phyloP scores from a whole-genome alignment of 2,113 vertebrate species.

The Mohoua ochrocephala region DNA sequence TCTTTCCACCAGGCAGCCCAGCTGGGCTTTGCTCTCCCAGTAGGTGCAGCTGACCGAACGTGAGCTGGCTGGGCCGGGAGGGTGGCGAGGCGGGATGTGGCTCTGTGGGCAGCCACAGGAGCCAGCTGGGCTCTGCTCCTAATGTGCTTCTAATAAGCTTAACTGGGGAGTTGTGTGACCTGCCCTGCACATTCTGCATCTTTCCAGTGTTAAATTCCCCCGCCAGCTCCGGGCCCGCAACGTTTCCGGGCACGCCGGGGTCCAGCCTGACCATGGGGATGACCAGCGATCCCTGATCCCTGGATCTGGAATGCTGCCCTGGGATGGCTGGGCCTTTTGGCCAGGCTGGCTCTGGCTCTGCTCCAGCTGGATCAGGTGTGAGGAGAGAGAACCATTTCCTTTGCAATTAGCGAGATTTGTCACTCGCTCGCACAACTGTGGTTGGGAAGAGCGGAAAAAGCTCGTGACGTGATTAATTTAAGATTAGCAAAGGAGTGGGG shows the following conservation, averaged over 20 bases:
- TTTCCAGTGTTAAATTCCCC: neutral
- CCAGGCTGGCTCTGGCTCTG: neutral
- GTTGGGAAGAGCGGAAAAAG: neutral
- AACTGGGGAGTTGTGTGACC: neutral
- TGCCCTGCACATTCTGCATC: neutral
- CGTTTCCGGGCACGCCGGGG: accelerated
- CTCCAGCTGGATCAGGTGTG: neutral
- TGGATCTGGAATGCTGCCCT: neutral
- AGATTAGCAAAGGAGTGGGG: conserved; percentile 18
- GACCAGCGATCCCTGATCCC: too few species aligned
- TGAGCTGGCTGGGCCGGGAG: neutral
- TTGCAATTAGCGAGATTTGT: conserved; percentile 10
- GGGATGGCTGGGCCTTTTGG: neutral
- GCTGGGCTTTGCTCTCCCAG: neutral
- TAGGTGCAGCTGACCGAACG: neutral
- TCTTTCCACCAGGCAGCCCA: neutral
- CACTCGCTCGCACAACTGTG: neutral
- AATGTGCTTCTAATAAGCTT: conserved; percentile 30
- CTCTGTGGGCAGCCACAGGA: neutral
- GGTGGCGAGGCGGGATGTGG: neutral
- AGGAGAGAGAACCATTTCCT: neutral
- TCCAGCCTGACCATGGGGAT: neutral
- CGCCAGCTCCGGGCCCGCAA: neutral
- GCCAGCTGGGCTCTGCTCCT: conserved; percentile 31
- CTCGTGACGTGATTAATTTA: neutral